phyloP scores from a whole-genome alignment of 2,888 invertebrate genomes.

The Xestobium rufovillosum region DNA sequence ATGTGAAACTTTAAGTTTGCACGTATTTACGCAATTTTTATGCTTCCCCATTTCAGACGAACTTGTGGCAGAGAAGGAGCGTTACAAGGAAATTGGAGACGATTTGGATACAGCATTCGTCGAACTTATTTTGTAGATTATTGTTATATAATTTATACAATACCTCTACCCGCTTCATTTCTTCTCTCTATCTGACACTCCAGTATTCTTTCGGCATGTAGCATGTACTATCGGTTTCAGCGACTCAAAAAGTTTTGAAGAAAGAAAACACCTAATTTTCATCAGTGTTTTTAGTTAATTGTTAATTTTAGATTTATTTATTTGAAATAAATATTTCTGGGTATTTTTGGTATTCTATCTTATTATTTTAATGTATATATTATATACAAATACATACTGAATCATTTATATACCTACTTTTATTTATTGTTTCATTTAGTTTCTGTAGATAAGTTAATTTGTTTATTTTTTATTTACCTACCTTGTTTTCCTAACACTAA shows the following conservation, averaged over 20 bases:
- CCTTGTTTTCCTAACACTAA: slow-evolving; percentile 16
- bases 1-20: no score
- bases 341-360: slow-evolving; percentile 18
- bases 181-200: no score
- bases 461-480: slow-evolving; percentile 25
- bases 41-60: slow-evolving; percentile 78
- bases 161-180: no score
- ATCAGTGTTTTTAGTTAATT: no score
- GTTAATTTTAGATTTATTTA: no score
- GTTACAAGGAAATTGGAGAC: slow-evolving; percentile 99
- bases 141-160: no score
- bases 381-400: slow-evolving; percentile 21
- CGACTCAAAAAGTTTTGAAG: no score
- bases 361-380: slow-evolving; percentile 27
- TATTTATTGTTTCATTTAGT: slow-evolving; percentile 8
- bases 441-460: slow-evolving; percentile 14
- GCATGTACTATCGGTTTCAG: no score
- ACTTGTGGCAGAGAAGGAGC: slow-evolving; percentile 95
- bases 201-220: no score
- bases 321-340: no score
- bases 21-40: no score
- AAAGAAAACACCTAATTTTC: no score
- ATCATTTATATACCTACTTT: slow-evolving; percentile 9
- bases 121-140: slow-evolving; percentile 66
- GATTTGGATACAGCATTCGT: slow-evolving; percentile 99